A percentile compares a stretch with the other conserved stretches of the same genome.
phyloP scores from a whole-genome alignment of 2,113 vertebrate species.

The Oryzias celebensis region DNA sequence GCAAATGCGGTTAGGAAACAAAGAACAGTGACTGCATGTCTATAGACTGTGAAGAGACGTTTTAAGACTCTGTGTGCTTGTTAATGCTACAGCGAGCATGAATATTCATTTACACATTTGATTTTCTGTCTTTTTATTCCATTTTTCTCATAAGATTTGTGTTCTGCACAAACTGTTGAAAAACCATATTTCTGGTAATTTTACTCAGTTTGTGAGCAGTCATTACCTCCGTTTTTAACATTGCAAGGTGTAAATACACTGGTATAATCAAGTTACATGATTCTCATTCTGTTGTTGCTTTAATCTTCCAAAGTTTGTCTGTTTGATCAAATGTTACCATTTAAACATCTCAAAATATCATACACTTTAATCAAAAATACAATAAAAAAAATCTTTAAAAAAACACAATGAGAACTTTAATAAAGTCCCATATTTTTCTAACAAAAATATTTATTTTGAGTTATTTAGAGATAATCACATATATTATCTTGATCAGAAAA shows the following conservation, averaged over 20 bases:
- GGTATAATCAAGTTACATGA: neutral
- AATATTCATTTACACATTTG: constrained; percentile 67
- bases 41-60: constrained; percentile 59
- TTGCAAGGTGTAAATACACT: neutral
- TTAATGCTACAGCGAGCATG: constrained; percentile 58
- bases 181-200: constrained; percentile 10
- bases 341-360: no score
- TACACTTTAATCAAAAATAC: no score
- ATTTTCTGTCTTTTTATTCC: constrained; percentile 51
- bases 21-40: constrained; percentile 53
- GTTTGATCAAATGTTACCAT: no score
- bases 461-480: no score
- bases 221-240: neutral
- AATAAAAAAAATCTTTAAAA: no score
- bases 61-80: constrained; percentile 54
- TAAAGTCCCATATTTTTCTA: no score
- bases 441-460: no score
- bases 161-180: constrained; percentile 38
- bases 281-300: constrained; percentile 10
- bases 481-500: no score
- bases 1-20: constrained; percentile 67
- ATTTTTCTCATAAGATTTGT: constrained; percentile 49
- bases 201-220: neutral
- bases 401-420: no score
- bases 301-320: neutral